Conservation (phyloP, 1,140 invertebrate species). For the Drosophila kanapiae region DNA sequence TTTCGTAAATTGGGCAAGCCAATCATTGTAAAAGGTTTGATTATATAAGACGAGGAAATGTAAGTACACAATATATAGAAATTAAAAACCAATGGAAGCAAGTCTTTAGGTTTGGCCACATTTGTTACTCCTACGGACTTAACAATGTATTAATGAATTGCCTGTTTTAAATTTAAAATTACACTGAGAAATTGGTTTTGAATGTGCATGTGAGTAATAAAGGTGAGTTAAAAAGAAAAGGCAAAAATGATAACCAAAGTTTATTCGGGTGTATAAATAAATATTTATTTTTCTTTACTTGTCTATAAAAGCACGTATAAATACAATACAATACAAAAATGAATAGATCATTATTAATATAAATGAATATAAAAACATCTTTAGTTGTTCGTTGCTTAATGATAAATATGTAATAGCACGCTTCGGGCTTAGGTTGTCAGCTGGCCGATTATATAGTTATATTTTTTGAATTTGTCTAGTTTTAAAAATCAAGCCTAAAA, state of each 20-base stretch:
- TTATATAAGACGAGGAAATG: constrained; percentile 38
- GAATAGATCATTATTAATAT: neutral
- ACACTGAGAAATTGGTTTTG: constrained; percentile 60
- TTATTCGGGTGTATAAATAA: neutral
- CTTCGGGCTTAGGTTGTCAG: constrained; percentile 29
- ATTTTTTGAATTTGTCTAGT: constrained; percentile 65
- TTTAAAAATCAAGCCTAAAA: constrained; percentile 77
- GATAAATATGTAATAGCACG: constrained; percentile 52
- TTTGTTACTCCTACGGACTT: neutral
- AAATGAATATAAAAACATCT: constrained; percentile 1
- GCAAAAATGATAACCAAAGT: constrained; percentile 2
- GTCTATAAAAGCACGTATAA: constrained; percentile 32
- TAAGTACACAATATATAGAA: constrained; percentile 30
- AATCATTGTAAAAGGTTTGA: constrained; percentile 16
- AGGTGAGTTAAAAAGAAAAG: neutral
- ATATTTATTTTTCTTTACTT: neutral
- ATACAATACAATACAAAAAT: constrained; percentile 7
- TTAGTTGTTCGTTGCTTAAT: constrained; percentile 54
- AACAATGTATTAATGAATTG: neutral
- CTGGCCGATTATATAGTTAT: constrained; percentile 2
- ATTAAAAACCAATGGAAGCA: neutral
- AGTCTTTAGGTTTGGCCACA: neutral
- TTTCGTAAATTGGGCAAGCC: constrained; percentile 25
- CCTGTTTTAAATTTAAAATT: constrained; percentile 31
- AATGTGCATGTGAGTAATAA: neutral